Conservation (phyloP, 1,140 invertebrate species). For the Anthonomus grandis region DNA sequence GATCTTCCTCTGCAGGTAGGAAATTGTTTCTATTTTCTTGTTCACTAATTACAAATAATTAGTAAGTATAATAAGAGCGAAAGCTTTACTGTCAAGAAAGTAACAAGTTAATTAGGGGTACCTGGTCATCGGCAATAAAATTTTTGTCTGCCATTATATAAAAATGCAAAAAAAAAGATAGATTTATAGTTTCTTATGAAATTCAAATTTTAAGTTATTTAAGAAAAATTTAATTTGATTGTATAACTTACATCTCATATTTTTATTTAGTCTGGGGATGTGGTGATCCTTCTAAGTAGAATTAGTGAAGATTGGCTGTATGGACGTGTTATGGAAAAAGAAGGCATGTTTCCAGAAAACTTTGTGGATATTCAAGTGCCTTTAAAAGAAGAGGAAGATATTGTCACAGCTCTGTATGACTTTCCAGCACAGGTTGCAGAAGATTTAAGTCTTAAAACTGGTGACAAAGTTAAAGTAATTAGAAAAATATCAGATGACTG, state of each 20-base stretch:
- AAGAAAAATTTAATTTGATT: constrained; percentile 4
- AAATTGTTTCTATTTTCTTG: no score
- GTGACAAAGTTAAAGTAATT: constrained; percentile 67
- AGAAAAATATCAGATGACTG: constrained; percentile 75
- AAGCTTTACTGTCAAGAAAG: no score
- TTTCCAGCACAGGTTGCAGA: constrained; percentile 50
- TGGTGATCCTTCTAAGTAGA: constrained; percentile 63
- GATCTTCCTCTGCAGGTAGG: constrained; percentile 70
- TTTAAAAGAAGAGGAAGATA: constrained; percentile 50
- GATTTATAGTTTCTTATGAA: constrained; percentile 3
- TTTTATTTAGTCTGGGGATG: constrained; percentile 62
- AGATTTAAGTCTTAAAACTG: constrained; percentile 56
- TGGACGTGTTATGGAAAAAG: constrained; percentile 56
- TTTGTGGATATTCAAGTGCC: constrained; percentile 76
- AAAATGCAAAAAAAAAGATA: background rate
- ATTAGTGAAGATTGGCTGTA: constrained; percentile 79
- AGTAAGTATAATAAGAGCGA: no score
- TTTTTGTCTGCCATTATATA: no score
- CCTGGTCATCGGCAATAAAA: no score
- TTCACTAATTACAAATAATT: no score
- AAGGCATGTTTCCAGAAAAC: constrained; percentile 78
- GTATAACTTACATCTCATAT: no score
- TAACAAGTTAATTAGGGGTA: no score
- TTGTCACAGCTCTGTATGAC: constrained; percentile 53
- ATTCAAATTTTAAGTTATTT: no score